These are phyloP conservation scores for Osmoderma eremita DNA, from an alignment of 2,888 invertebrate species.

Conservation along the genomic window DNA sequence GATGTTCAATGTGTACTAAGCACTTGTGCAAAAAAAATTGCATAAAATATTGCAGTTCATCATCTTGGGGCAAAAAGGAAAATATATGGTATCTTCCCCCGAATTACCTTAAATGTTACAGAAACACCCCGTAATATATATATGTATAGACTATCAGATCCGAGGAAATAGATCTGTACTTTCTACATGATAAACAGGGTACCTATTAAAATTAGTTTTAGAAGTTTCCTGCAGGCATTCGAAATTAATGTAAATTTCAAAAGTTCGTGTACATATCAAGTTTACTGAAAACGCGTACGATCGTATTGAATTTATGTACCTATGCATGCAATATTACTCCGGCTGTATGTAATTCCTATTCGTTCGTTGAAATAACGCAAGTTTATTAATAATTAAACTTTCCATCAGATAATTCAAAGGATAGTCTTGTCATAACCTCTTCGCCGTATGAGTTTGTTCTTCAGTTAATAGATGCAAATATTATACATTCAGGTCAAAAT, in stretches of 20 bases:
- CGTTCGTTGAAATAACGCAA: background rate
- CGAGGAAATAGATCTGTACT: too few relatives aligned
- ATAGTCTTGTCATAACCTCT: background rate
- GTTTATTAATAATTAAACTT: slow-evolving; percentile 20
- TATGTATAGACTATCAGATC: too few relatives aligned
- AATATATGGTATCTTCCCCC: background rate
- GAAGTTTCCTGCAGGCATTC: too few relatives aligned
- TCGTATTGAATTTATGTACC: background rate
- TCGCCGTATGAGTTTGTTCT: background rate
- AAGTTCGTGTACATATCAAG: too few relatives aligned
- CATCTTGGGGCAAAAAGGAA: background rate
- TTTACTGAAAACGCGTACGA: too few relatives aligned
- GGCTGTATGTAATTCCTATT: background rate
- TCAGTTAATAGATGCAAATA: slow-evolving; percentile 4
- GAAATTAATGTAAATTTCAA: too few relatives aligned
- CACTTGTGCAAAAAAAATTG: background rate
- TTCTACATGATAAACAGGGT: too few relatives aligned
- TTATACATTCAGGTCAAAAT: slow-evolving; percentile 2
- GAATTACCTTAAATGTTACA: background rate
- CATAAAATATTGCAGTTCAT: background rate
- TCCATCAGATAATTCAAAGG: slow-evolving; percentile 7
- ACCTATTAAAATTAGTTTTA: too few relatives aligned
- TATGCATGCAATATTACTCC: background rate
- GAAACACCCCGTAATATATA: too few relatives aligned
- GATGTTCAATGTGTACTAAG: background rate